Base-by-base conservation (phyloP, 2,797 vertebrate species). In the Pipistrellus pygmaeus region DNA sequence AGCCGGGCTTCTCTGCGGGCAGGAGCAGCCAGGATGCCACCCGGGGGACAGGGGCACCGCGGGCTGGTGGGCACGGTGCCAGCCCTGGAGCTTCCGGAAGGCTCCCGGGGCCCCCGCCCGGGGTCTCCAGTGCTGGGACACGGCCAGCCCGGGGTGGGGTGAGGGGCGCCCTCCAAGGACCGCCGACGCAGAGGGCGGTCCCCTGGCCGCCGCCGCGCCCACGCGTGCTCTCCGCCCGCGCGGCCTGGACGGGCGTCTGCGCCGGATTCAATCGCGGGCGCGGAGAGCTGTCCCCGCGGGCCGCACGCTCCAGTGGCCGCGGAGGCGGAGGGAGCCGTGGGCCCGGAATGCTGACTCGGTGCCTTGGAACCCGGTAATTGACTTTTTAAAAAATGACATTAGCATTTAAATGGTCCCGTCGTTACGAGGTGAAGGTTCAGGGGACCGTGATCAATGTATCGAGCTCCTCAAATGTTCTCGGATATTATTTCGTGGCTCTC, bases 201-300 rank as follows among this genome's bases (percentile, higher is more conserved):
- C 75, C 77, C 46, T 25, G 5, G n/a, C 78, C 5, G 46, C 27
- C 0, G 75, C 96, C 97, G 96, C 97, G 97, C 96, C 97, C 96
- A 98, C 99, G n/a, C 98, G 98, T 99, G 99, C 98, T 99, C 98
- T 98, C 98, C 97, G 98, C 97, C 97, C 97, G 98, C 98, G 97
- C 97, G 97, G 97, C 98, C 98, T 98, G 98, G 97, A 96, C 89
- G 98, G 98, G 98, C 97, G 98, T 98, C 98, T 97, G 97, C 98
- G 98, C 98, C 98, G 99, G 99, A 99, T 99, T 99, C 98, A 99
- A 99, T 99, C 99, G 99, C 98, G 98, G 98, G 98, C 98, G 97
- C 97, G 95, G 98, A 48, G 88, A 98, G 98, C 98, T 98, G 94
- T 98, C 98, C 98, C 98, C 96, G 97, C 96, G 95, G 98, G 96